Evolutionary conservation across 2,113 vertebrate genomes (phyloP).

Genomic region (Vanacampus margaritifer): DNA sequence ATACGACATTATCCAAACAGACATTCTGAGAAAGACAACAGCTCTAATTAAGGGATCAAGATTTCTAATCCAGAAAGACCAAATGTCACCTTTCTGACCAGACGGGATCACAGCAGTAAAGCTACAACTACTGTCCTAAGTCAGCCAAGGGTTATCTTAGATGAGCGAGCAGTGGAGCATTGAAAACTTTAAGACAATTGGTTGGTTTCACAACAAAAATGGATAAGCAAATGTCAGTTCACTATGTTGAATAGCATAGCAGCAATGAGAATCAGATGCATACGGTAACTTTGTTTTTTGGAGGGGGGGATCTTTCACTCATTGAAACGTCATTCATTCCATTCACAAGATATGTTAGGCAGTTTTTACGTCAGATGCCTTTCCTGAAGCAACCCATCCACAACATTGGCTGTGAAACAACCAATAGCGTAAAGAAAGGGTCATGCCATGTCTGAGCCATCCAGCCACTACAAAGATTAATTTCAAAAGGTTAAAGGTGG

Average conservation of each 20-base stretch:
- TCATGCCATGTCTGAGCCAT: too few species aligned
- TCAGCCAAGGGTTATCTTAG: conserved; percentile 1
- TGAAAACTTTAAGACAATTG: background rate
- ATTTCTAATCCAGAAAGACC: conserved; percentile 54
- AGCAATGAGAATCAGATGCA: background rate
- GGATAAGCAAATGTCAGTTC: background rate
- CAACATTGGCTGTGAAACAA: too few species aligned
- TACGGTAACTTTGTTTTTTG: background rate
- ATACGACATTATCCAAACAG: conserved; percentile 10
- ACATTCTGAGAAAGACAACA: conserved; percentile 31
- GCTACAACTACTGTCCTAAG: conserved; percentile 19
- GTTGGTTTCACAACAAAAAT: background rate
- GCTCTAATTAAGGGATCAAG: conserved; percentile 44
- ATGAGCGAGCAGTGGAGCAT: background rate
- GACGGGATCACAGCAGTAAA: conserved; percentile 36
- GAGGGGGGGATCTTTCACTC: too few species aligned
- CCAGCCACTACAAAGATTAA: too few species aligned
- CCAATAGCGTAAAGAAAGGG: too few species aligned
- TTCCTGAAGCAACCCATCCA: too few species aligned
- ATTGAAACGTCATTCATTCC: too few species aligned
- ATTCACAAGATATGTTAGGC: too few species aligned
- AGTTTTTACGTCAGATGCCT: too few species aligned
- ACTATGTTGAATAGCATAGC: background rate
- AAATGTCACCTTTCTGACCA: conserved; percentile 45
- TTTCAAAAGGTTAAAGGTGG: too few species aligned